Conservation (phyloP, 2,113 vertebrate species). For the Brachyhypopomus occidentalis region DNA sequence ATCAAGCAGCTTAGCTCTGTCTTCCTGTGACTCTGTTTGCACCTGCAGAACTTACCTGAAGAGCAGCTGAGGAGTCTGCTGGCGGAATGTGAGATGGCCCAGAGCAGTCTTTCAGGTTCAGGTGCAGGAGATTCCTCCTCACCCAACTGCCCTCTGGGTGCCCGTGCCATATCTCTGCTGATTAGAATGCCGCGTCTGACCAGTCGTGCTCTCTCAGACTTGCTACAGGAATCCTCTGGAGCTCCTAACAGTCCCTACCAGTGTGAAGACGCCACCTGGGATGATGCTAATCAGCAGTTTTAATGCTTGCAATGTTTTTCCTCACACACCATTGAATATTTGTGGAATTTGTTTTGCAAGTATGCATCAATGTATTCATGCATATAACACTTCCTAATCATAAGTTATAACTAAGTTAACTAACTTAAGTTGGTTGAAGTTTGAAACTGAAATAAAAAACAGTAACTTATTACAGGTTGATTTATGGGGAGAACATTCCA, state of each 20-base stretch:
- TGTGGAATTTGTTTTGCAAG: background rate
- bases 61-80: conserved; percentile 70
- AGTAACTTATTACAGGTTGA: conserved; percentile 1
- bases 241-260: conserved; percentile 2
- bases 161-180: conserved; percentile 15
- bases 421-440: background rate
- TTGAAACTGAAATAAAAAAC: conserved; percentile 1
- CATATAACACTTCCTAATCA: background rate
- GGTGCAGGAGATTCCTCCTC: conserved; percentile 20
- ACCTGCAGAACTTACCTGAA: conserved; percentile 62
- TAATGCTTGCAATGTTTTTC: background rate
- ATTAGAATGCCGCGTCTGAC: conserved; percentile 30
- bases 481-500: conserved; percentile 57
- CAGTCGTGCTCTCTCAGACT: conserved; percentile 38
- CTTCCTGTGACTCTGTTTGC: conserved; percentile 28
- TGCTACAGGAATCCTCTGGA: conserved; percentile 43
- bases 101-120: conserved; percentile 46
- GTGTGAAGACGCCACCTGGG: no score
- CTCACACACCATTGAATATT: background rate
- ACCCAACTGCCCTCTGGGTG: conserved; percentile 5
- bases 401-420: background rate
- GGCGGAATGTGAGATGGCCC: conserved; percentile 65
- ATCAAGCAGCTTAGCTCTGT: background rate
- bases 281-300: background rate
- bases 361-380: background rate